A percentile compares a stretch with the other conserved stretches of the same genome.
These are phyloP conservation scores for Papilio xuthus DNA, from an alignment of 1,140 invertebrate species.

Conservation along the genomic window DNA sequence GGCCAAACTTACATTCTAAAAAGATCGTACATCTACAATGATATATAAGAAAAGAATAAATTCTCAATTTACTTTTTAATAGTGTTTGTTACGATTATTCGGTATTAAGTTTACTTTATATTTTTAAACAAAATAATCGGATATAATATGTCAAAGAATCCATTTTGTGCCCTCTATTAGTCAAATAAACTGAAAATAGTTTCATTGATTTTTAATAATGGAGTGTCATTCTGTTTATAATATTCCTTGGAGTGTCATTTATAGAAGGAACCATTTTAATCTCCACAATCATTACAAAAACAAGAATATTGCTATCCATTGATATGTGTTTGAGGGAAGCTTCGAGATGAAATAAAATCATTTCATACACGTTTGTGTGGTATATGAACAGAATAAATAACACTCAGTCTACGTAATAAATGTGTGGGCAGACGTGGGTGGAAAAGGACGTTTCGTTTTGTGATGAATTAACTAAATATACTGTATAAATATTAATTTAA, in stretches of 20 bases:
- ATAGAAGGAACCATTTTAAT: neutral
- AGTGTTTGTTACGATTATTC: neutral
- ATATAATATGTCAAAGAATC: no score
- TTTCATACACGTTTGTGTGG: slow-evolving; percentile 15
- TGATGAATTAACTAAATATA: neutral
- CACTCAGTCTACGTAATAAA: slow-evolving; percentile 1
- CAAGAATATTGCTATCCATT: neutral
- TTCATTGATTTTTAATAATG: no score
- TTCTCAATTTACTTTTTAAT: neutral
- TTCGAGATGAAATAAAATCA: slow-evolving; percentile 8
- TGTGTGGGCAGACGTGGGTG: slow-evolving; percentile 5
- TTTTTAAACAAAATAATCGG: neutral
- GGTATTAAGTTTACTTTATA: neutral
- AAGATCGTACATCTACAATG: neutral
- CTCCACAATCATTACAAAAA: neutral
- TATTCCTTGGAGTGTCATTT: no score
- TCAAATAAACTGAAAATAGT: no score
- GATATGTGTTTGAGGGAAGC: neutral
- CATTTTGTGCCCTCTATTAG: no score
- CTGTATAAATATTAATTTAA: neutral
- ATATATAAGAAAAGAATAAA: neutral
- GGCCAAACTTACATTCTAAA: slow-evolving; percentile 18
- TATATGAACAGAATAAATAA: slow-evolving; percentile 27
- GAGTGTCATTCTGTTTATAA: no score
- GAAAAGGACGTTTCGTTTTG: neutral